Evolutionary conservation across 2,113 vertebrate species (phyloP).

Genomic region (Chloropsis cyanopogon): DNA sequence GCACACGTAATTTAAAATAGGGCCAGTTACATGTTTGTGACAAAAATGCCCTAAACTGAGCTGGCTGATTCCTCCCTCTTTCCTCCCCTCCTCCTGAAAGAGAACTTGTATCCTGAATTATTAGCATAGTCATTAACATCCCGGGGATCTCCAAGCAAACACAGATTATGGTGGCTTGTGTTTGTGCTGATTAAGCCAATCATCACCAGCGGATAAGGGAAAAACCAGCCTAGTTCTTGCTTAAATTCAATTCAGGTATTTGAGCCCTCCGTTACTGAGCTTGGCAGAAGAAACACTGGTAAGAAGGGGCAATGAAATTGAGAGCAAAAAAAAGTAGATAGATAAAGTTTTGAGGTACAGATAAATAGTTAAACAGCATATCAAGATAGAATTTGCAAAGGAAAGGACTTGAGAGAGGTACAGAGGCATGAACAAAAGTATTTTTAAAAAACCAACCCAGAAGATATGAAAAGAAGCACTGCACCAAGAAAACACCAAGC

Average conservation of each 20-base stretch:
- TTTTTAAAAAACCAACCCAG: neutral
- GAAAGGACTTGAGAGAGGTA: neutral
- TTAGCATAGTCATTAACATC: conserved; percentile 57
- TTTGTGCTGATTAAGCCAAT: conserved; percentile 58
- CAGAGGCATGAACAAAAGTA: fast-evolving
- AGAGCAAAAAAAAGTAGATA: neutral
- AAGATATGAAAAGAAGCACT: neutral
- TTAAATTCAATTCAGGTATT: conserved; percentile 35
- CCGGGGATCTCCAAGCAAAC: conserved; percentile 47
- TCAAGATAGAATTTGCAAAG: neutral
- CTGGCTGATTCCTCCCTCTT: neutral
- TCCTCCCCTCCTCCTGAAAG: neutral
- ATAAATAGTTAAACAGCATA: neutral
- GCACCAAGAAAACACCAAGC: neutral
- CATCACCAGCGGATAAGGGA: conserved; percentile 11
- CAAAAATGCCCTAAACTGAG: neutral
- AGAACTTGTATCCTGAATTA: conserved; percentile 6
- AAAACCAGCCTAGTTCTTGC: neutral
- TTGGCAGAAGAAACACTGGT: neutral
- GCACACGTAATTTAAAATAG: neutral
- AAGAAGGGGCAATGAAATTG: neutral
- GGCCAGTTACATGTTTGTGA: neutral
- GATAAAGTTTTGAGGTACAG: neutral
- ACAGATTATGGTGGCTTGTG: conserved; percentile 31
- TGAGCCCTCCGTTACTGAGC: neutral